These are phyloP conservation scores for Crocallis elinguaria DNA, from an alignment of 2,888 invertebrate species.

Conservation along the genomic window DNA sequence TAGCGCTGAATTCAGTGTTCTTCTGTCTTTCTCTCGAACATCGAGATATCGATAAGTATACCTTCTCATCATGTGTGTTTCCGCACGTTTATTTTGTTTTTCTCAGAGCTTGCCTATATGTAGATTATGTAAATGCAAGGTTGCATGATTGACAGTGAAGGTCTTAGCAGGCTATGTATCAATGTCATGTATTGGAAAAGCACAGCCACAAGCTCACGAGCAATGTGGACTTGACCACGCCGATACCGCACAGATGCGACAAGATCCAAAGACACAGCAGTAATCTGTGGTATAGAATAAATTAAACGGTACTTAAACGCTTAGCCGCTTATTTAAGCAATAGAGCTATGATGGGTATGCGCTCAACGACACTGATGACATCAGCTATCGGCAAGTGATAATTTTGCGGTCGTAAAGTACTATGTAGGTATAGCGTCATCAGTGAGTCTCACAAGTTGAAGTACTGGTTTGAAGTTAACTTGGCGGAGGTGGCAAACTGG, in stretches of 20 bases:
- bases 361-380: neutral
- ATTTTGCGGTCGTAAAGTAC: neutral
- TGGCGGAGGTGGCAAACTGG: constrained; percentile 26
- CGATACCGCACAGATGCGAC: constrained; percentile 38
- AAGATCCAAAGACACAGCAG: neutral
- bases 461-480: constrained; percentile 14
- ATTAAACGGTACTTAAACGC: neutral
- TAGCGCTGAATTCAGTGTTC: too few species aligned
- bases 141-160: constrained; percentile 16
- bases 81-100: neutral
- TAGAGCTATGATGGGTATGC: neutral
- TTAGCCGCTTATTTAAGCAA: too few species aligned
- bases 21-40: too few species aligned
- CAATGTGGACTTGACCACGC: constrained; percentile 52
- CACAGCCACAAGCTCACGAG: constrained; percentile 44
- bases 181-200: constrained; percentile 49
- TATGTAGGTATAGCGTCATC: neutral
- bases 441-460: constrained; percentile 6
- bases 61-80: too few species aligned
- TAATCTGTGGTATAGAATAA: neutral
- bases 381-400: neutral
- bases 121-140: constrained; percentile 1
- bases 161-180: constrained; percentile 27
- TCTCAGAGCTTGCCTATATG: neutral
- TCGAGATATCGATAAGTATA: too few species aligned